Evolutionary conservation across 2,113 vertebrate species (phyloP).

Genomic region (Otolemur garnettii): DNA sequence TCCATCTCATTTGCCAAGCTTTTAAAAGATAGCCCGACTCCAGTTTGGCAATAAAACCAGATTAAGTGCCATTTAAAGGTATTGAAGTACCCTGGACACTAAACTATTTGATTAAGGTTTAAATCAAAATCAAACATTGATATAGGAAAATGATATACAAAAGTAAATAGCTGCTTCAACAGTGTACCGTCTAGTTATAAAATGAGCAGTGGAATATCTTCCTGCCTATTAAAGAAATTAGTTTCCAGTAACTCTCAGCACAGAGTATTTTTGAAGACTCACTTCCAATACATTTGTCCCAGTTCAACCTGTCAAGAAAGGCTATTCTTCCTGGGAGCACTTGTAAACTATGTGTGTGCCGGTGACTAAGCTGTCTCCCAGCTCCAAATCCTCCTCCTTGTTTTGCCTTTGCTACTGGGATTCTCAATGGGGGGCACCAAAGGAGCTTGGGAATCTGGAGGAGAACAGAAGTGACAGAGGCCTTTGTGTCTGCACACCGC

Average conservation of each 20-base stretch:
- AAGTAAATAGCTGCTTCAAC: not conserved
- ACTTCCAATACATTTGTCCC: not conserved
- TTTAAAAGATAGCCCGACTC: not conserved
- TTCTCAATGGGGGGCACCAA: not conserved
- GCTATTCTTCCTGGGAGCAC: not conserved
- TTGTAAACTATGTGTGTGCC: not conserved
- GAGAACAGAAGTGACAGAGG: too few relatives aligned
- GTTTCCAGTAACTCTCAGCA: not conserved
- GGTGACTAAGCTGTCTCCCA: not conserved
- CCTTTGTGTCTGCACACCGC: not conserved
- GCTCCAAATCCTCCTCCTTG: not conserved
- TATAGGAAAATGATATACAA: not conserved
- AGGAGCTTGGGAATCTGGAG: not conserved
- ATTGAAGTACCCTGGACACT: not conserved
- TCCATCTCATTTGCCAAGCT: not conserved
- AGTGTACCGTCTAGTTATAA: not conserved
- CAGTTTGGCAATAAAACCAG: not conserved
- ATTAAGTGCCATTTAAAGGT: not conserved
- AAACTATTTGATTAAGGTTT: not conserved
- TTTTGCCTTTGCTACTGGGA: not conserved
- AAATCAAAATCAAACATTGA: not conserved
- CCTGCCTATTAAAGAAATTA: not conserved
- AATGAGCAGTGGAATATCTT: not conserved
- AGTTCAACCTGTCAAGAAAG: not conserved
- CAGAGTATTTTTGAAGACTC: not conserved